A percentile compares a stretch with the other conserved stretches of the same genome.
These are phyloP conservation scores for Danionella dracula DNA, from an alignment of 2,797 vertebrate genomes.

Conservation along the genomic window DNA sequence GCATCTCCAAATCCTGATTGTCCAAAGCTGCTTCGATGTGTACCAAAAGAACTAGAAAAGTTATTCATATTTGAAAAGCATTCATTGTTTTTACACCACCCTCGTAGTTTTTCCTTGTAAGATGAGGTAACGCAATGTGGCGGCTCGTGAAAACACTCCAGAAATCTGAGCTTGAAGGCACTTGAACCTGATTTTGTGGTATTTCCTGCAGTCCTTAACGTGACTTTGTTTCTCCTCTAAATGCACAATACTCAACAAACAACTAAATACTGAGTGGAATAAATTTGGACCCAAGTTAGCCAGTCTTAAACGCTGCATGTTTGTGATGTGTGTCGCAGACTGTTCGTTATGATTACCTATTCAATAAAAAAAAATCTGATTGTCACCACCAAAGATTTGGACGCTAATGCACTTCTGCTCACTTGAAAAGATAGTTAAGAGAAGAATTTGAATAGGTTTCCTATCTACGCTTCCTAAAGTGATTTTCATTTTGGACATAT, in stretches of 20 bases:
- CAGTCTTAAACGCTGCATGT: too few relatives aligned
- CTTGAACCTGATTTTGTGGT: constrained; percentile 58
- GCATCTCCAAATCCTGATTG: too few relatives aligned
- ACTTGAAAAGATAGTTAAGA: background rate
- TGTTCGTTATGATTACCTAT: too few relatives aligned
- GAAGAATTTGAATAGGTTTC: background rate
- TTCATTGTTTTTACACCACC: too few relatives aligned
- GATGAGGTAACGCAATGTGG: constrained; percentile 63
- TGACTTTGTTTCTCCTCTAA: constrained; percentile 56
- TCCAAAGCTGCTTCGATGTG: too few relatives aligned
- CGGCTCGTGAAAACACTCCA: constrained; percentile 52
- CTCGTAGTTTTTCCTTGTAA: background rate
- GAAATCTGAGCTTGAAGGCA: background rate
- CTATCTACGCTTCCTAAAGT: too few relatives aligned
- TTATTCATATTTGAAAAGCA: too few relatives aligned
- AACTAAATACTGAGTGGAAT: constrained; percentile 65
- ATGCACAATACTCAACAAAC: constrained; percentile 65
- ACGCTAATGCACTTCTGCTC: constrained; percentile 7
- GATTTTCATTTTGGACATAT: too few relatives aligned
- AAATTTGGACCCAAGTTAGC: constrained; percentile 51
- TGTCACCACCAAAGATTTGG: background rate
- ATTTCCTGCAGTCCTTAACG: constrained; percentile 71
- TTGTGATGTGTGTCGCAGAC: too few relatives aligned
- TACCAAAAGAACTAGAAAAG: too few relatives aligned
- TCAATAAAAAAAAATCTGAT: too few relatives aligned